Conservation (phyloP, 2,113 vertebrate genomes). For the Leucosticte australis region DNA sequence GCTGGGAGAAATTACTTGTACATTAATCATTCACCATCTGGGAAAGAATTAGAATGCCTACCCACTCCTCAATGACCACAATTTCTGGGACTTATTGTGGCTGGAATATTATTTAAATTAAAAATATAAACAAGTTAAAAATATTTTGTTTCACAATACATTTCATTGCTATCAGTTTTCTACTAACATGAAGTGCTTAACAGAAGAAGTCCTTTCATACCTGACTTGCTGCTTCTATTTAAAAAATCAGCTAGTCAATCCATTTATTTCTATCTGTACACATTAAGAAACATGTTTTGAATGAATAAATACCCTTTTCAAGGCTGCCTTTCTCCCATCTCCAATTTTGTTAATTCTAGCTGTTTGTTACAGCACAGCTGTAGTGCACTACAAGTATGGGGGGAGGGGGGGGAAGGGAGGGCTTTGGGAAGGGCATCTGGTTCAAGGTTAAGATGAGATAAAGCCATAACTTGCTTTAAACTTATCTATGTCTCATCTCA, state of each 20-base stretch:
- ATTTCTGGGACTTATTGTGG: not conserved
- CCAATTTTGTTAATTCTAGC: not conserved
- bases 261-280: constrained; percentile 41
- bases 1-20: constrained; percentile 53
- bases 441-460: constrained; percentile 53
- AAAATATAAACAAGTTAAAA: not conserved
- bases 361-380: not conserved
- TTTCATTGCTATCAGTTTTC: not conserved
- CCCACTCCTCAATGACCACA: not conserved
- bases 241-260: not conserved
- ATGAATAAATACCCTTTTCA: not conserved
- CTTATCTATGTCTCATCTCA: constrained; percentile 31
- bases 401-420: not conserved
- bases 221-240: not conserved
- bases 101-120: not conserved
- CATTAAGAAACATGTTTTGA: not conserved
- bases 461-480: constrained; percentile 35
- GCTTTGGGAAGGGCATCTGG: not conserved
- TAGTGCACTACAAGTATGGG: not conserved
- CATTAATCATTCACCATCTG: constrained; percentile 59
- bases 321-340: not conserved
- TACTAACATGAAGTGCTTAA: not conserved
- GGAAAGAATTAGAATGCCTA: constrained; percentile 60
- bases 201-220: not conserved
- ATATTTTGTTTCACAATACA: not conserved